These are phyloP conservation scores for Acrocyrtus sp. DNA, from an alignment of 2,888 invertebrate genomes.

Conservation along the genomic window DNA sequence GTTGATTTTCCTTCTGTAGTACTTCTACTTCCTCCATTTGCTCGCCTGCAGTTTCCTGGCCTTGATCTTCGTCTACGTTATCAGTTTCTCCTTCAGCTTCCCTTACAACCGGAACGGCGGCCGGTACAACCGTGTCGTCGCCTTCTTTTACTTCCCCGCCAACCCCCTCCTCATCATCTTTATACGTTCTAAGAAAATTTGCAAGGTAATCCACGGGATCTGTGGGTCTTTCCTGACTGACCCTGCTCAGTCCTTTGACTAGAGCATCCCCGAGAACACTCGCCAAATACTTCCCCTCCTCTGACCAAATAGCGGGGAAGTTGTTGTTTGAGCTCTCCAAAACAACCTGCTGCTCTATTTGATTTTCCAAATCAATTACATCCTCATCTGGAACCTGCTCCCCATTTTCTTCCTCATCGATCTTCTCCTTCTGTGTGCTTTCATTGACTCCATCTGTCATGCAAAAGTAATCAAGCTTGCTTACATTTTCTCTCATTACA, in stretches of 20 bases:
- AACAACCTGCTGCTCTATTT: not conserved
- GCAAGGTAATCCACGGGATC: slow-evolving; percentile 91
- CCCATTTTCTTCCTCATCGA: too few species aligned
- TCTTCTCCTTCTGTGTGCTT: too few species aligned
- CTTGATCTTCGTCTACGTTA: slow-evolving; percentile 40
- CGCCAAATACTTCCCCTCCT: slow-evolving; percentile 89
- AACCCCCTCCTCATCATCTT: slow-evolving; percentile 32
- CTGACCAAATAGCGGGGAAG: slow-evolving; percentile 85
- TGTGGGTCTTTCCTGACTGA: slow-evolving; percentile 84
- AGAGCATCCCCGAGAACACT: slow-evolving; percentile 75
- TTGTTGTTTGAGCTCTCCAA: slow-evolving; percentile 64
- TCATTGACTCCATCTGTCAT: too few species aligned
- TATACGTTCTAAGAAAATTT: slow-evolving; percentile 84
- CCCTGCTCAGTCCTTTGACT: slow-evolving; percentile 90
- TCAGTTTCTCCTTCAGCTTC: too few species aligned
- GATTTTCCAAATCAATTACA: too few species aligned
- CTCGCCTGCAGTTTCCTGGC: slow-evolving; percentile 32
- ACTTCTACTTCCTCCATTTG: slow-evolving; percentile 65
- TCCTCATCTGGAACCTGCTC: too few species aligned
- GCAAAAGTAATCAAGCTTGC: too few species aligned
- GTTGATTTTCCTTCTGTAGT: too few species aligned
- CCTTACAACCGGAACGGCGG: too few species aligned
- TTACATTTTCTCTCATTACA: too few species aligned
- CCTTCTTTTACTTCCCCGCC: too few species aligned
- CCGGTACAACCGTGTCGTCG: too few species aligned